Percentiles rank a stretch among this genome's conserved stretches.
phyloP scores from a whole-genome alignment of 2,797 vertebrate genomes.

The Sebastes elongatus region DNA sequence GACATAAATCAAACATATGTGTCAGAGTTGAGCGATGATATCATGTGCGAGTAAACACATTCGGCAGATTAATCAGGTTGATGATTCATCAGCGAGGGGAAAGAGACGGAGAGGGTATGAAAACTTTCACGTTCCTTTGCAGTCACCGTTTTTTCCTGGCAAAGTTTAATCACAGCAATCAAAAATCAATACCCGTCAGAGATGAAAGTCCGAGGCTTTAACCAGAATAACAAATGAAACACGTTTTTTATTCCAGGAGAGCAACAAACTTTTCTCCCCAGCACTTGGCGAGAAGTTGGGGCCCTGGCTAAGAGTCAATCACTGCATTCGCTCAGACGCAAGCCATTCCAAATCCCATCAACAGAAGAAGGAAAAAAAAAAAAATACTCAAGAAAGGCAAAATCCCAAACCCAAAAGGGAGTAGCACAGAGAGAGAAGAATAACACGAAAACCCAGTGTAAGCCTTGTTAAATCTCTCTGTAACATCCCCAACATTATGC shows the following conservation, averaged over 20 bases:
- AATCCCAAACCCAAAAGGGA: slow-evolving; percentile 64
- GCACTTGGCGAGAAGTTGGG: slow-evolving; percentile 41
- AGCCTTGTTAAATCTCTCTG: slow-evolving; percentile 70
- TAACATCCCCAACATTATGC: slow-evolving; percentile 64
- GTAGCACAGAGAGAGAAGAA: slow-evolving; percentile 53
- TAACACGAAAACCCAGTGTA: slow-evolving; percentile 64
- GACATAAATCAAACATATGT: slow-evolving; percentile 4
- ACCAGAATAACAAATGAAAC: slow-evolving; percentile 39
- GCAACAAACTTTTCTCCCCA: slow-evolving; percentile 35
- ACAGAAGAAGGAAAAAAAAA: slow-evolving; percentile 47
- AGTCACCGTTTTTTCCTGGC: slow-evolving; percentile 6
- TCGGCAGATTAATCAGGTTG: not conserved
- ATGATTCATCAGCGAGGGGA: slow-evolving; percentile 3
- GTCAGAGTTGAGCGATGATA: slow-evolving; percentile 8
- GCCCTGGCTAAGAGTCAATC: slow-evolving; percentile 66
- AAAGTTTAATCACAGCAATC: slow-evolving; percentile 36
- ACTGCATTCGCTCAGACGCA: slow-evolving; percentile 54
- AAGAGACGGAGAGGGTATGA: not conserved
- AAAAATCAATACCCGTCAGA: slow-evolving; percentile 49
- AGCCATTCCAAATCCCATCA: slow-evolving; percentile 70
- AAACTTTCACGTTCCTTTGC: not conserved
- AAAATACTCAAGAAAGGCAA: slow-evolving; percentile 57
- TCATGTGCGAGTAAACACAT: slow-evolving; percentile 4
- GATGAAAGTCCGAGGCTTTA: slow-evolving; percentile 25
- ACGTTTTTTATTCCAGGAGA: slow-evolving; percentile 55